Evolutionary conservation across 2,113 vertebrate genomes (phyloP), one percentile per base, ranked within the genome.

Genomic region (Isichthys henryi): DNA sequence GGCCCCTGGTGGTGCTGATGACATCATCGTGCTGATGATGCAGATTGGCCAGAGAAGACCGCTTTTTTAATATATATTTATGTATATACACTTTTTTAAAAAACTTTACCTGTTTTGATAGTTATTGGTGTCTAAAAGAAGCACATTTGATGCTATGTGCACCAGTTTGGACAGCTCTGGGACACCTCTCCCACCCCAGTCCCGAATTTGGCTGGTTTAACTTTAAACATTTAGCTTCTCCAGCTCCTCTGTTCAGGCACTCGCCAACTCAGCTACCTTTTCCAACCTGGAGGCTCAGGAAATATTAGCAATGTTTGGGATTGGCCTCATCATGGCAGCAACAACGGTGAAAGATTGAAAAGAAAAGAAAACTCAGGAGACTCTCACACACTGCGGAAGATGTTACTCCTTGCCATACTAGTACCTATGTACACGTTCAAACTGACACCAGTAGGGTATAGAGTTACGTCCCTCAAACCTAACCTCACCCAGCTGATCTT

Each of bases 301-400:
- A 23, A 19, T 50, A 85, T 88, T 17, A 53, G 31, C 48, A 56
- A 62, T 74, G 49, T 49, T 50, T 91, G 91, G 84, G 82, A 90
- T 90, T 90, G 88, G 92, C 74, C 90, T 91, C 74, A 89, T 77
- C 88, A 90, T 93, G 93, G 93, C 92, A 94, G 92, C 89, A 90
- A 91, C 90, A 91, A 88, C 91, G 87, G 88, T 88, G 89, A 80
- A 91, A 91, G 86, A 92, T 88, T 90, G 21, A n/a, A 45, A 84
- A n/a, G 19, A n/a, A 77, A 84, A 23, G 90, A 7, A 23, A 77
- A 90, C 84, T 58, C 84, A 92, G 49, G 90, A 89, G 92, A 50
- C 92, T 45, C 53, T 89, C 80, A 46, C 89, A 89, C 89, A 66
- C 27, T 31, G 62, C n/a, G 10, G 91, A 89, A 88, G 92, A 52